phyloP scores from a whole-genome alignment of 2,113 vertebrate genomes.

The Ciconia maguari region DNA sequence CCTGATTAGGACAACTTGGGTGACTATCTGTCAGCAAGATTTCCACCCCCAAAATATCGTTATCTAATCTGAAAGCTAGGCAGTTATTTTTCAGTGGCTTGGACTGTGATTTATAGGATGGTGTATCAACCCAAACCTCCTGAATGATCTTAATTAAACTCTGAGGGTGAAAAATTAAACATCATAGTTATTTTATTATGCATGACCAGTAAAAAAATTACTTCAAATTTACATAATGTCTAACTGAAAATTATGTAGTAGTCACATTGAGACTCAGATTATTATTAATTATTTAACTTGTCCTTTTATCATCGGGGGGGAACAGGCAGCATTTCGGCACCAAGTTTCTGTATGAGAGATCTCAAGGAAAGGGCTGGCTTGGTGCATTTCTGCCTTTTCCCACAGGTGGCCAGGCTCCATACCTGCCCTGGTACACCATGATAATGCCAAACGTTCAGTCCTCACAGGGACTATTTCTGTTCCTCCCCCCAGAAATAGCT shows the following conservation, averaged over 20 bases:
- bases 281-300: constrained; percentile 30
- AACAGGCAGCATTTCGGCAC: background rate
- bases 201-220: constrained; percentile 18
- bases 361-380: background rate
- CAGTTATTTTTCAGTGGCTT: background rate
- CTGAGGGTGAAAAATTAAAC: constrained; percentile 56
- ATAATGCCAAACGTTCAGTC: background rate
- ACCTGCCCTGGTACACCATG: background rate
- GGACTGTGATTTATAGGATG: background rate
- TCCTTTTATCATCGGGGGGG: background rate
- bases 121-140: constrained; percentile 1
- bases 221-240: constrained; percentile 50
- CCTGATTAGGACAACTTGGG: background rate
- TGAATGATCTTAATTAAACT: constrained; percentile 63
- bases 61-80: constrained; percentile 12
- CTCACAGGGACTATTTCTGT: background rate
- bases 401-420: background rate
- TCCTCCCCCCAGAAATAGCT: background rate
- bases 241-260: constrained; percentile 29
- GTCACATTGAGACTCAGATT: background rate
- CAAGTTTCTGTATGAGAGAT: background rate
- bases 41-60: background rate
- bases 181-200: constrained; percentile 40
- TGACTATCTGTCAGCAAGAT: constrained; percentile 8
- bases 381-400: background rate